Base-by-base conservation (phyloP, 2,797 vertebrate species). In the Malurus splendens region DNA sequence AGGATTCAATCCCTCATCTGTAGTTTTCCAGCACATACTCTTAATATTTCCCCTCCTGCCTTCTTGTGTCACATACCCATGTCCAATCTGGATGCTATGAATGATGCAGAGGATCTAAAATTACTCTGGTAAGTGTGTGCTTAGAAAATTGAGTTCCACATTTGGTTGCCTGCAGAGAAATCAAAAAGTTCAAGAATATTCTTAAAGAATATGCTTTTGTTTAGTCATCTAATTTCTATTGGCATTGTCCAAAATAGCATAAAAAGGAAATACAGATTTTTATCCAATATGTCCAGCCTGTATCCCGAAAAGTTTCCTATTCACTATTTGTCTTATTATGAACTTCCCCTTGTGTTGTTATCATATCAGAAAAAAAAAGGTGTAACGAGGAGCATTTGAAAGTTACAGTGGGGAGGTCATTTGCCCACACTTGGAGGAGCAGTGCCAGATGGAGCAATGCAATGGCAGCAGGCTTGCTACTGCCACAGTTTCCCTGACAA, bases 41-140 rank as follows among this genome's bases (percentile, higher is more conserved):
- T 23, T 47, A 56, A 33, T 27, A 17, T 41, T 70, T 32, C 7
- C 4, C 6, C 4, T 38, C 10, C 14, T 1, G 0, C 4, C 3
- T 56, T 2, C 19, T 36, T 18, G 3, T 54, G 6, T 32, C 16
- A 18, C 7, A 20, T 42, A 73, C 9, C 12, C 5, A 5, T 39
- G 20, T 32, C 32, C 52, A 36, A 8, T 18, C 18, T 41, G 14
- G 10, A 48, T 32, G 14, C 10, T 61, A 74, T 60, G 42, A 6
- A 50, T 48, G 4, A 28, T 62, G 5, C 36, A 33, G 1, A 5
- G 7, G 5, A 56, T 47, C 6, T 18, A 66, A 74, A 71, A 78
- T 25, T 25, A 1, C 7, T 67, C 33, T 60, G 20, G 6, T 19
- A 80, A 60, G 50, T 23, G 5, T 33, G 2, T 75, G 3, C 10